Conservation (phyloP, 2,888 invertebrate genomes). For the Drosophila rellima region DNA sequence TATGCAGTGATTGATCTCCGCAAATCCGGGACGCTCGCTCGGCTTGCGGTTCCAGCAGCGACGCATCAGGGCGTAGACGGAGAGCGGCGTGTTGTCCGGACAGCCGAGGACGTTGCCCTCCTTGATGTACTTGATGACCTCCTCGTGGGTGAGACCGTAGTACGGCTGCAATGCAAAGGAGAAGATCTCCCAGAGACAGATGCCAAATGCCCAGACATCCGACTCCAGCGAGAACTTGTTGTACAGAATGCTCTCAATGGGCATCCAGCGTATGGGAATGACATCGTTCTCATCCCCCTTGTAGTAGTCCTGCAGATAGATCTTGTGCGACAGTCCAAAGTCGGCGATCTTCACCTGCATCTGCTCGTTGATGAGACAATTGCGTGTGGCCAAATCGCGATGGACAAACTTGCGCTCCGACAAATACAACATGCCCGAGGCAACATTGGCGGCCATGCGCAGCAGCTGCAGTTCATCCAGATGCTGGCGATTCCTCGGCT, state of each 20-base stretch:
- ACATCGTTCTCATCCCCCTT: constrained; percentile 98
- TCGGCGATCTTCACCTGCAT: constrained; percentile 99
- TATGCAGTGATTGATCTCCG: constrained; percentile 92
- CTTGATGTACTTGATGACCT: constrained; percentile 97
- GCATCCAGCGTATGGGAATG: constrained; percentile 99
- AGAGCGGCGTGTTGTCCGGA: constrained; percentile 95
- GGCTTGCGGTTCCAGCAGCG: constrained; percentile 97
- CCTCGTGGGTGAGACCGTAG: constrained; percentile 98
- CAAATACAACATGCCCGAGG: constrained; percentile 97
- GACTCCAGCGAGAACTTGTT: constrained; percentile 98
- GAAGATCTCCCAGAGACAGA: constrained; percentile 98
- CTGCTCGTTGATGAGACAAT: constrained; percentile 96
- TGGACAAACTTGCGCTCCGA: constrained; percentile 98
- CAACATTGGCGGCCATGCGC: constrained; percentile 94
- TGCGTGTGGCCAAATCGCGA: constrained; percentile 97
- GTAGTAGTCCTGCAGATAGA: constrained; percentile 97
- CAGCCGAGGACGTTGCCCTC: constrained; percentile 96
- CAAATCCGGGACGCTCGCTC: constrained; percentile 93
- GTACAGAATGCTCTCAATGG: constrained; percentile 97
- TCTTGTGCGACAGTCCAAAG: constrained; percentile 98
- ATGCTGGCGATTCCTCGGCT: constrained; percentile 85
- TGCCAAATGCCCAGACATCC: constrained; percentile 99
- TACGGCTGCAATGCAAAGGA: constrained; percentile 98
- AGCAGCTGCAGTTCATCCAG: constrained; percentile 93
- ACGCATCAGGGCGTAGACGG: constrained; percentile 96